Base-by-base conservation (phyloP, 1,140 invertebrate genomes). In the Planococcus citri region DNA sequence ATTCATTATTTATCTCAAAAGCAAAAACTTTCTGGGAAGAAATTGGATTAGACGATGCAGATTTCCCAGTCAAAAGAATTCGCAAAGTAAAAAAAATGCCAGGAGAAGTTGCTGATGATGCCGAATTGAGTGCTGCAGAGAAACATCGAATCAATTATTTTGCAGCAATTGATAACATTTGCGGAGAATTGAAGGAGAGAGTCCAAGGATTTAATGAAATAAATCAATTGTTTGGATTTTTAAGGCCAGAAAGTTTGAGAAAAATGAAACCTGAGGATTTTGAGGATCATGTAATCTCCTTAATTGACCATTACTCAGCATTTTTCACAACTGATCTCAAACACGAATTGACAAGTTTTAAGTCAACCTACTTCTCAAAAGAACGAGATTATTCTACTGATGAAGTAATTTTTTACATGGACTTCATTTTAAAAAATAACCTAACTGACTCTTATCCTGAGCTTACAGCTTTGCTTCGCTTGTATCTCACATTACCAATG, bases 111-210 rank as follows among this genome's bases (percentile, higher is more conserved):
- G 12, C 29, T 6, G 12, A 12, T 12, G 29, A 33, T 12, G 12
- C 14, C 29, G 21, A 24, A 0, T 68, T 68, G 27, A 27, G 29
- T n/a, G 22, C 27, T 12, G 20, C 27, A 27, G 67, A 37, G 27
- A 29, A 29, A 21, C 67, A 68, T 68, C 14, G 67, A 68, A 37
- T 68, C 67, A 68, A 1, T 68, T 68, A 68, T 68, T 68, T 27
- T 68, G 29, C 27, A 37, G 67, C 29, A 27, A 1, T 68, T 37
- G 67, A 68, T 2, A 68, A 27, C 22, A 68, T 68, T 12, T 68
- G 67, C 29, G 20, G 67, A 27, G 67, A 68, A 21, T 29, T 68
- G 29, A 24, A 68, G 1, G 67, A 37, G 29, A 24, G 67, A 33
- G 67, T 27, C 22, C 27, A 27, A n/a, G 67, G 67, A n/a, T 68